phyloP scores from a whole-genome alignment of 2,797 vertebrate genomes.

The Vultur gryphus region DNA sequence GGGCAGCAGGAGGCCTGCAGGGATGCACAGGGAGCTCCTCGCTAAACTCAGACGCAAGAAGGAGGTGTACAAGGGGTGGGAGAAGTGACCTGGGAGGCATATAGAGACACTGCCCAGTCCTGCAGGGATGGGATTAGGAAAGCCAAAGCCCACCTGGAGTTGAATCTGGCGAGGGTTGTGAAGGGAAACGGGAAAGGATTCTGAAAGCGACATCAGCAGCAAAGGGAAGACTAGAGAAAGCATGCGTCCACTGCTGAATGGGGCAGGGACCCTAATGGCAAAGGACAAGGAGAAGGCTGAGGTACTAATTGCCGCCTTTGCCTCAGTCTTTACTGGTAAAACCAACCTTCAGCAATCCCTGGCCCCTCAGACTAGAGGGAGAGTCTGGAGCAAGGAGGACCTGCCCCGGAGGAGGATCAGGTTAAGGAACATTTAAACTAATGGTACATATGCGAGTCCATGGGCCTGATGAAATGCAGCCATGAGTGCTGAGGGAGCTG shows the following conservation, averaged over 20 bases:
- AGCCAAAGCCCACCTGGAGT: neutral
- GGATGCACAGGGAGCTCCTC: neutral
- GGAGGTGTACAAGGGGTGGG: no score
- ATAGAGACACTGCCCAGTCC: neutral
- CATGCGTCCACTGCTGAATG: neutral
- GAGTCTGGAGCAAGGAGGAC: no score
- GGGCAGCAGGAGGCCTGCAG: neutral
- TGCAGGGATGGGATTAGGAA: neutral
- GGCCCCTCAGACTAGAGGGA: no score
- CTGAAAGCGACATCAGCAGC: neutral
- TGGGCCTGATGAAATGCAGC: no score
- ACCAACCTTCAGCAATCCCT: no score
- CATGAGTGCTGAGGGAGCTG: no score
- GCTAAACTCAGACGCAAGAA: neutral
- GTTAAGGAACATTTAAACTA: no score
- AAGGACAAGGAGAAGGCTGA: neutral
- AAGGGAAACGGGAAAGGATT: neutral
- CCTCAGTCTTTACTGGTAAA: no score
- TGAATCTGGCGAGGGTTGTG: neutral
- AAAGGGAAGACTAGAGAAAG: neutral
- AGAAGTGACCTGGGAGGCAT: neutral
- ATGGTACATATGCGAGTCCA: no score
- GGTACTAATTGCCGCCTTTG: no score
- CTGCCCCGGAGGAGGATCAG: no score
- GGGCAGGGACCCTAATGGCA: neutral